Base-by-base conservation (phyloP, 2,888 invertebrate genomes). In the Caenorhabditis sp. region DNA sequence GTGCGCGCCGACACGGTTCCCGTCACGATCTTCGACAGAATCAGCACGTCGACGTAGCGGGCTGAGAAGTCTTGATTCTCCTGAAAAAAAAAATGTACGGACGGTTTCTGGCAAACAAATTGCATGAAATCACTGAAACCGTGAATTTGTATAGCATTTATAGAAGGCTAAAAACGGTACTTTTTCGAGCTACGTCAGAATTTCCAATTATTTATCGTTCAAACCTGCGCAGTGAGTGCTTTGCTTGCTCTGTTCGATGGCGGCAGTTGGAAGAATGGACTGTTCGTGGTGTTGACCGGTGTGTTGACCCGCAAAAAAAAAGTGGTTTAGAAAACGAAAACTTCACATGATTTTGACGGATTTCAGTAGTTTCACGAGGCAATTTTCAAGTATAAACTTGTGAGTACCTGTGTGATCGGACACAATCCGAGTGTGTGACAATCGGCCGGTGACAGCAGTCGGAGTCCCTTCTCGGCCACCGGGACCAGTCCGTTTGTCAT, bases 401-500 rank as follows among this genome's bases (percentile, higher is more conserved):
- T n/a, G n/a, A n/a, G 24, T 6, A 65, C 73, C 56, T 30, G 41
- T 13, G 59, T 45, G 0, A 59, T 53, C 11, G 27, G 43, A 11
- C 46, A 26, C 24, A 63, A 41, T 50, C 72, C 66, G 1, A 56
- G 32, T 13, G 37, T 20, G 7, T 55, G 39, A 7, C 32, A 46
- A 20, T 75, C 75, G 13, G 77, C 37, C n/a, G 72, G 26, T 1
- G 50, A n/a, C n/a, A n/a, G n/a, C n/a, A n/a, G 9, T 30, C 74
- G 59, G n/a, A 59, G 41, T 27, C 82, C 82, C 45, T 79, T 79
- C 24, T 80, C 82, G 9, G 71, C 77, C 3, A 82, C 58, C 7
- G 82, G 79, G 7, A 82, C 70, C 15, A 82, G 43, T n/a, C 75
- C 79, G 43, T 80, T 78, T 1, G 76, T 52, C 71, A 82, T 78